These are phyloP conservation scores for Puffinus mauretanicus DNA, from an alignment of 2,113 vertebrate species.

Conservation along the genomic window DNA sequence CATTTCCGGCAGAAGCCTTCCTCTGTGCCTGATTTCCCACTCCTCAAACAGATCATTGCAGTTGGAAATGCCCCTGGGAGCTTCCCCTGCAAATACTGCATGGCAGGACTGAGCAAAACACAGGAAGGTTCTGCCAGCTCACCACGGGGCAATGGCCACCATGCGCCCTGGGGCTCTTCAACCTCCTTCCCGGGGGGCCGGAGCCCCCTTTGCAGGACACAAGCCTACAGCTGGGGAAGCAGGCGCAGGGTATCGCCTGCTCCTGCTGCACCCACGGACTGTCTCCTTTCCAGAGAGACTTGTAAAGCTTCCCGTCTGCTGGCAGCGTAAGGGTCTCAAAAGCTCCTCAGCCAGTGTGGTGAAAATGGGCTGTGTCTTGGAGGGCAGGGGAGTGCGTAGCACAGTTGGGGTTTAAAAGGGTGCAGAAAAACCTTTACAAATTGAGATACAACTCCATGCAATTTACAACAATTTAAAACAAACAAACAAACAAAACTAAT, in stretches of 20 bases:
- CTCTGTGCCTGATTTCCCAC: background rate
- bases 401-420: background rate
- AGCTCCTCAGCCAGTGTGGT: background rate
- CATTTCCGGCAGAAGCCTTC: background rate
- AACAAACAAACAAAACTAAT: background rate
- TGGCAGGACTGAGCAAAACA: background rate
- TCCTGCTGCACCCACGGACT: background rate
- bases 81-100: background rate
- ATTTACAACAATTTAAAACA: background rate
- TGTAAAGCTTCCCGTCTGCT: background rate
- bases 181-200: accelerated
- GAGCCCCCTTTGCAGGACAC: accelerated
- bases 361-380: background rate
- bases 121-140: background rate
- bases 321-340: background rate
- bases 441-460: background rate
- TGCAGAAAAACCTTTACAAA: background rate
- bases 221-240: background rate
- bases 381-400: accelerated
- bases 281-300: background rate
- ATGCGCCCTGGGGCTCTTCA: accelerated
- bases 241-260: background rate
- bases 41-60: background rate
- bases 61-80: background rate
- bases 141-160: background rate